Evolutionary conservation across 1,140 invertebrate species (phyloP).

Genomic region (Chironomus striatipennis): DNA sequence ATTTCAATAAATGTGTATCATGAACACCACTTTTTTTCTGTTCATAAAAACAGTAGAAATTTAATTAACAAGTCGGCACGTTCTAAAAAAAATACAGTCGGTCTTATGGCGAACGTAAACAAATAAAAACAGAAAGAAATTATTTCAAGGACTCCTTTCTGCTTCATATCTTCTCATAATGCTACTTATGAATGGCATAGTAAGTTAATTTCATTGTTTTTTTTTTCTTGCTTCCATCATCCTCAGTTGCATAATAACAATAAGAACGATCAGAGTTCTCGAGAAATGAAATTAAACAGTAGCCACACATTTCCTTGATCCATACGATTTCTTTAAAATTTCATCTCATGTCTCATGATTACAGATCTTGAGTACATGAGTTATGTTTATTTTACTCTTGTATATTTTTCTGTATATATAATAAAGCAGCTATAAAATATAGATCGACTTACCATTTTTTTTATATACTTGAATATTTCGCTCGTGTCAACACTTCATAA

Average conservation of each 20-base stretch:
- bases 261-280: neutral
- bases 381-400: too few relatives aligned
- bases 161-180: neutral
- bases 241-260: too few relatives aligned
- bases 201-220: too few relatives aligned
- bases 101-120: neutral
- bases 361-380: too few relatives aligned
- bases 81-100: neutral
- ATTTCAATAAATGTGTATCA: neutral
- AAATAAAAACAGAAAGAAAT: neutral
- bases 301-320: neutral
- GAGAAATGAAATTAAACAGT: neutral
- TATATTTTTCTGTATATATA: too few relatives aligned
- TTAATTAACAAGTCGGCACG: neutral
- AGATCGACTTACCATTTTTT: too few relatives aligned
- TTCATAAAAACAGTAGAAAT: neutral
- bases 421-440: too few relatives aligned
- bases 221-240: too few relatives aligned
- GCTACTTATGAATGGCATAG: too few relatives aligned
- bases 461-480: too few relatives aligned
- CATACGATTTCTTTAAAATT: neutral
- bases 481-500: too few relatives aligned
- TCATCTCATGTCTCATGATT: neutral
- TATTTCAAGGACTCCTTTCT: neutral
- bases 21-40: neutral